Conservation (phyloP, 2,888 invertebrate genomes). For the Altica lythri region DNA sequence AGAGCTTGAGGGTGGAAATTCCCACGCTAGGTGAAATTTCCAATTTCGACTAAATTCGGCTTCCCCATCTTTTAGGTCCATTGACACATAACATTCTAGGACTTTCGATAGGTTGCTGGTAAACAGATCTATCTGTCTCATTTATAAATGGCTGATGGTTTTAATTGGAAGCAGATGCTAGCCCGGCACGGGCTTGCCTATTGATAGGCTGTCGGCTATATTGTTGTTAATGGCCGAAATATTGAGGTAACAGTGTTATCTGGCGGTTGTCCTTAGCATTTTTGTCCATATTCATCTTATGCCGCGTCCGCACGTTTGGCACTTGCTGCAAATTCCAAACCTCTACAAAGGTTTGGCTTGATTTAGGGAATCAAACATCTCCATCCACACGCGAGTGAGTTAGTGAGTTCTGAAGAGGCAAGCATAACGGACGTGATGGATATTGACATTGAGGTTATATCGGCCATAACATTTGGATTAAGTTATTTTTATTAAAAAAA, state of each 20-base stretch:
- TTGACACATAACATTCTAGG: constrained; percentile 29
- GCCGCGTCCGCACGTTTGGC: too few relatives aligned
- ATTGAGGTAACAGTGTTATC: constrained; percentile 26
- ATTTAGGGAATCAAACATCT: too few relatives aligned
- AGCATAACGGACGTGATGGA: too few relatives aligned
- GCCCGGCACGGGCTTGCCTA: constrained; percentile 24
- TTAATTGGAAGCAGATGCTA: constrained; percentile 30
- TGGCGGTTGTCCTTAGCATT: constrained; percentile 13
- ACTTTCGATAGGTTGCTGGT: constrained; percentile 31
- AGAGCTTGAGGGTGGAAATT: constrained; percentile 45
- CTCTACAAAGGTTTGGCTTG: too few relatives aligned
- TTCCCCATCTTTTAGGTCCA: constrained; percentile 20
- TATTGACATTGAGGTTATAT: too few relatives aligned
- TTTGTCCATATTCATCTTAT: constrained; percentile 22
- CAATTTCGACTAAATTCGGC: constrained; percentile 34
- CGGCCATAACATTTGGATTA: too few relatives aligned
- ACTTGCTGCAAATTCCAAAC: too few relatives aligned
- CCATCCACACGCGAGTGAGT: too few relatives aligned
- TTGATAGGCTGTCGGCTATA: constrained; percentile 35
- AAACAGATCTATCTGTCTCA: constrained; percentile 36
- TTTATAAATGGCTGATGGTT: constrained; percentile 28
- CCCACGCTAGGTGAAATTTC: constrained; percentile 37
- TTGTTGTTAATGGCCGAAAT: constrained; percentile 35
- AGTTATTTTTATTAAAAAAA: too few relatives aligned
- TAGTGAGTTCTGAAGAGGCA: too few relatives aligned